Evolutionary conservation across 2,888 invertebrate species (phyloP).

Genomic region (Scaptodrosophila latifasciaeformis): DNA sequence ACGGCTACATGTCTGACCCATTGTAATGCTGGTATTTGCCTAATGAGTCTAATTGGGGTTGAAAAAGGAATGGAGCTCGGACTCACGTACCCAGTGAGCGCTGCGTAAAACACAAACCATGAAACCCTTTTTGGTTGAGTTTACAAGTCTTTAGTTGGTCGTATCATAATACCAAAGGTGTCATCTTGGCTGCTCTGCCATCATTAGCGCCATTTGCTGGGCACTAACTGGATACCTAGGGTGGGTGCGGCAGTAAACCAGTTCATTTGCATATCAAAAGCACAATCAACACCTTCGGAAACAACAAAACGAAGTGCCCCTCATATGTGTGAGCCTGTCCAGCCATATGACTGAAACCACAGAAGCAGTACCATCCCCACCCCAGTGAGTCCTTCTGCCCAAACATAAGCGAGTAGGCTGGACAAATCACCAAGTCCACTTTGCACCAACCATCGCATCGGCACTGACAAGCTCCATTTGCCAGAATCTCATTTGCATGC

Average conservation of each 20-base stretch:
- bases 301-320: conserved; percentile 38
- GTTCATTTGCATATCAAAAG: conserved; percentile 69
- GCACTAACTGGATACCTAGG: not conserved
- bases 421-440: conserved; percentile 9
- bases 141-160: conserved; percentile 37
- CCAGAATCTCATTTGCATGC: conserved; percentile 50
- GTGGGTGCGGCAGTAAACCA: conserved; percentile 37
- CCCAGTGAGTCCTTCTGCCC: no score
- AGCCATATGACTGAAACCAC: not conserved
- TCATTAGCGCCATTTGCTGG: conserved; percentile 59
- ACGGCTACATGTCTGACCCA: conserved; percentile 11
- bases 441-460: conserved; percentile 30
- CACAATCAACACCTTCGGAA: conserved; percentile 64
- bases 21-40: conserved; percentile 33
- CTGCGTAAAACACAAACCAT: conserved; percentile 32
- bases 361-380: no score
- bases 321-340: conserved; percentile 15
- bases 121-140: conserved; percentile 43
- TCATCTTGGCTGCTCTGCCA: conserved; percentile 43
- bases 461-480: conserved; percentile 59
- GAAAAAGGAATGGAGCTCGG: conserved; percentile 39
- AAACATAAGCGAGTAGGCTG: not conserved
- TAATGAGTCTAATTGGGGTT: conserved; percentile 65
- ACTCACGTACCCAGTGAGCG: conserved; percentile 23
- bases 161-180: conserved; percentile 41